Conservation (phyloP, 2,113 vertebrate genomes). For the Zapus hudsonius region DNA sequence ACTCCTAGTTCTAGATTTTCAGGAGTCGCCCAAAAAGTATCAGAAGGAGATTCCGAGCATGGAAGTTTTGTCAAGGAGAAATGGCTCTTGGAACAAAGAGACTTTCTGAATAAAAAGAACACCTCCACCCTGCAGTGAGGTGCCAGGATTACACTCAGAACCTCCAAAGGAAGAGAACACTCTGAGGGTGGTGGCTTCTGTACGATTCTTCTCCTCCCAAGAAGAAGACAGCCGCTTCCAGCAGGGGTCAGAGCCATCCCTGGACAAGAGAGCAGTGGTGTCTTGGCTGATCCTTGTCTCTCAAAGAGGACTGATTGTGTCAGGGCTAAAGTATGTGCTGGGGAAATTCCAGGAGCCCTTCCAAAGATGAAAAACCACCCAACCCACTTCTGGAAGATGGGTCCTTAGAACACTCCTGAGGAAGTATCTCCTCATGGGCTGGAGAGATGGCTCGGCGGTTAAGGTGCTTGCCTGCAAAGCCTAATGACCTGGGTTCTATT, state of each 20-base stretch:
- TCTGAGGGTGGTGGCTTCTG: background rate
- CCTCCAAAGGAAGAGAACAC: background rate
- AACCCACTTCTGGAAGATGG: background rate
- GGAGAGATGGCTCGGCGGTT: too few species aligned
- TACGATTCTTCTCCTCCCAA: background rate
- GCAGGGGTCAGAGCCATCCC: background rate
- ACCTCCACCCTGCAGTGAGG: background rate
- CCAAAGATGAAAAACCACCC: background rate
- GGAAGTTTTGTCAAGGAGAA: background rate
- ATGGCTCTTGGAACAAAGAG: background rate
- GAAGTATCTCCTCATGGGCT: too few species aligned
- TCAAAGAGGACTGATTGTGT: background rate
- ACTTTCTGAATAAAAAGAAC: background rate
- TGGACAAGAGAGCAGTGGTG: background rate
- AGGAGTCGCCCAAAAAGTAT: background rate
- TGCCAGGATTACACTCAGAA: background rate
- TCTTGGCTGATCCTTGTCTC: background rate
- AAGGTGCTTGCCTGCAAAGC: too few species aligned
- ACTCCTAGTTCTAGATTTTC: background rate
- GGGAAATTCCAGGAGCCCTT: background rate
- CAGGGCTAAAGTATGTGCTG: background rate
- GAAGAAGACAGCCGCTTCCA: background rate
- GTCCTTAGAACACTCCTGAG: background rate
- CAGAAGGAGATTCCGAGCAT: background rate
- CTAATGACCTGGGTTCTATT: too few species aligned